Base-by-base conservation (phyloP, 2,797 vertebrate genomes). In the Typhlichthys subterraneus region DNA sequence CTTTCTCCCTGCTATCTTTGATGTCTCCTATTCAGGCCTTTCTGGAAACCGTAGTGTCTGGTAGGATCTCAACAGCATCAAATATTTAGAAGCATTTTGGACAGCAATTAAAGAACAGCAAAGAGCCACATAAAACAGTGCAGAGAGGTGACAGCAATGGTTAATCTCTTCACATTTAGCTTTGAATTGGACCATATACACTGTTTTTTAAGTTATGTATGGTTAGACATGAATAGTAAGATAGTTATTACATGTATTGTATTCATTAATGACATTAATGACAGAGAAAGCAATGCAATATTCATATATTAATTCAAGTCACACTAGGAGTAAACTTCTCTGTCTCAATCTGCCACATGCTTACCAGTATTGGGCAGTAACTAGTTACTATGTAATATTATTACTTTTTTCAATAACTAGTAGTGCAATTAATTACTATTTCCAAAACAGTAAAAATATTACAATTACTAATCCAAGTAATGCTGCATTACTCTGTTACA, bases 1-100 rank as follows among this genome's bases (percentile, higher is more conserved):
- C 67, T 84, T 78, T 83, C 75, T 77, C 86, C 80, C 85, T 77
- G 82, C 67, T 14, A 33, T 76, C 81, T 89, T 91, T 92, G 82
- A 92, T 87, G 85, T 80, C 53, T 83, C 67, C 70, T 87, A 86
- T 81, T 79, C 72, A 66, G 76, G 66, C 63, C 80, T 72, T 68
- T 84, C 70, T 78, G 71, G 82, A 84, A 77, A 84, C 58, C 7
- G 73, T 70, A 63, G 70, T 81, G 77, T 84, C 75, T 80, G 77
- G 46, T 77, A 74, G 79, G 76, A 81, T 75, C 65, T 72, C 67
- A 81, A 71, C 69, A 47, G 11, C 70, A 84, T 91, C 65, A 88
- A 82, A 84, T 82, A 85, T 84, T 77, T 66, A 82, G 70, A 57
- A 81, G 61, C 78, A 65, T 80, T 83, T 86, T 84, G 80, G 81